Evolutionary conservation across 2,888 invertebrate species (phyloP), one percentile per base, ranked within the genome.

Genomic region (Eugnorisma glareosa): DNA sequence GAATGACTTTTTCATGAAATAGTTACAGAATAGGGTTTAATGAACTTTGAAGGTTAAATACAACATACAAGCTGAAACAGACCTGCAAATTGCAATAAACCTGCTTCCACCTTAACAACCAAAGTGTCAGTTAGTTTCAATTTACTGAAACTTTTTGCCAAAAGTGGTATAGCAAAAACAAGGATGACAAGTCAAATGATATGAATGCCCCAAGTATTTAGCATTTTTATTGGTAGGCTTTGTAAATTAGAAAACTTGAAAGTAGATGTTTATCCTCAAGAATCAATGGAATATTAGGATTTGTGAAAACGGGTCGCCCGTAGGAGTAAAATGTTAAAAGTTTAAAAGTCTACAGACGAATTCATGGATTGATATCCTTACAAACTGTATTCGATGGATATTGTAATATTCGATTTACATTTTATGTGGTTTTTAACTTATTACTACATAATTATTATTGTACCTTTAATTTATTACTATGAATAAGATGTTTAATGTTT

Each of bases 391-490:
- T 51, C 21, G 10, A 35, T 68, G 35, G 15, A 45, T 51, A 68
- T 57, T 51, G 24, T 21, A 35, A 35, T 45, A 28, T 40, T 40
- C 18, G 15, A 68, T n/a, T 64, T 24, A 18, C n/a, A 72, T 67
- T 80, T 45, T 75, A 63, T 57, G 31, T 67, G 67, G 71, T 73
- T 77, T 31, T 45, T 54, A 81, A 45, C 43, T n/a, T n/a, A n/a
- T n/a, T n/a, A n/a, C n/a, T n/a, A n/a, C n/a, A n/a, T n/a, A n/a
- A n/a, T n/a, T n/a, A n/a, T n/a, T n/a, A n/a, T n/a, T n/a, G n/a
- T n/a, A 48, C 59, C 35, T 83, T n/a, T n/a, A n/a, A 84, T 84
- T 84, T 86, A 83, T 85, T 73, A 73, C n/a, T 70, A 68, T 11
- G n/a, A 73, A 51, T 83, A 67, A 67, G 67, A 31, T 79, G 75